Percentiles rank a stretch among this genome's conserved stretches.
These are phyloP conservation scores for Brassicogethes aeneus DNA, from an alignment of 2,888 invertebrate genomes.

Conservation along the genomic window DNA sequence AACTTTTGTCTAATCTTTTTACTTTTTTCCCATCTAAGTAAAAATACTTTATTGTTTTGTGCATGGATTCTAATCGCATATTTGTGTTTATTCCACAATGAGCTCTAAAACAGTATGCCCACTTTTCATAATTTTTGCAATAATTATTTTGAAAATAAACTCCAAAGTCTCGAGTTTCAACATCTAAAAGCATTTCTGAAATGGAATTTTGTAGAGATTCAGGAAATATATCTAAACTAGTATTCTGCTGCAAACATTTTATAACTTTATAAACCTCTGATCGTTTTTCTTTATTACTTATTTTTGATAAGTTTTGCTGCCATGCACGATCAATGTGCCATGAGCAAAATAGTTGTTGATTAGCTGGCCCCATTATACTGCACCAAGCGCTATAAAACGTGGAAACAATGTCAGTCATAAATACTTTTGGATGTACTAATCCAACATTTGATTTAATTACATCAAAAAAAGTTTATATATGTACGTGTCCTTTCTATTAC, in stretches of 20 bases:
- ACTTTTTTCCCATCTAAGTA: no score
- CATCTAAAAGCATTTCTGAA: background rate
- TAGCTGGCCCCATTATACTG: slow-evolving; percentile 1
- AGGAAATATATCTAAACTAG: background rate
- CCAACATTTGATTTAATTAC: slow-evolving; percentile 5
- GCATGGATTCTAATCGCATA: no score
- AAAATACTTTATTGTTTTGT: no score
- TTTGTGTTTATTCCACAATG: no score
- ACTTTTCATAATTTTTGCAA: background rate
- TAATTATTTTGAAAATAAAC: background rate
- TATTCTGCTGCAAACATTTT: background rate
- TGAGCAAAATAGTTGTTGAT: no score
- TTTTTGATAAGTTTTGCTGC: background rate
- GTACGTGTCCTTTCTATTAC: slow-evolving; percentile 13
- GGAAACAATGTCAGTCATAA: slow-evolving; percentile 12
- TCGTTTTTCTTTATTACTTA: no score
- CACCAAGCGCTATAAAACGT: slow-evolving; percentile 7
- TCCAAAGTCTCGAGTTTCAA: background rate
- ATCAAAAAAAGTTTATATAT: slow-evolving; percentile 9
- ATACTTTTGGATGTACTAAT: slow-evolving; percentile 5
- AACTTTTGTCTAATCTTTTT: background rate
- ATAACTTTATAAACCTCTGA: background rate
- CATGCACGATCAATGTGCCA: background rate
- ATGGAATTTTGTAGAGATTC: background rate
- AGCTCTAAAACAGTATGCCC: no score